Percentiles rank a stretch among this genome's conserved stretches.
These are phyloP conservation scores for Mactra quadrangularis DNA, from an alignment of 1,140 invertebrate genomes.

Conservation along the genomic window DNA sequence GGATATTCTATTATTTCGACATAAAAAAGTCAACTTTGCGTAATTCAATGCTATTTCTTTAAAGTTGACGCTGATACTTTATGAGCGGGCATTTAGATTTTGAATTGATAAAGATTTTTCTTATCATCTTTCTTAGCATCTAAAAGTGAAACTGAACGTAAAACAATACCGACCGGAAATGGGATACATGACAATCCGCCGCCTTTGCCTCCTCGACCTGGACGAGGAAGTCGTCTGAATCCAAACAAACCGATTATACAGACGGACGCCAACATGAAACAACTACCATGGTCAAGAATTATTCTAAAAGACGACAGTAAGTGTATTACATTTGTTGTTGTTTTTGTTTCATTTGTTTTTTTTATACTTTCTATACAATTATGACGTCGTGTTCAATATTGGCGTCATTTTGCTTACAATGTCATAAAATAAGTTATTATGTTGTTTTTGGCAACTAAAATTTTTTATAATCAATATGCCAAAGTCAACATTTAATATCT, in stretches of 20 bases:
- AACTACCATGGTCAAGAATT: constrained; percentile 74
- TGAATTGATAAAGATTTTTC: too few species aligned
- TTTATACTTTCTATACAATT: neutral
- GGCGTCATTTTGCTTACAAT: neutral
- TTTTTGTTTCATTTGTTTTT: neutral
- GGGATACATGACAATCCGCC: constrained; percentile 61
- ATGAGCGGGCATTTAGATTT: too few species aligned
- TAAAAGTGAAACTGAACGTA: constrained; percentile 37
- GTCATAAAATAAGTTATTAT: too few species aligned
- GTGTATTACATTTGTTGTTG: constrained; percentile 9
- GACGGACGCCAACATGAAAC: constrained; percentile 70
- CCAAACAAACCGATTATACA: constrained; percentile 79
- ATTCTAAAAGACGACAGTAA: constrained; percentile 74
- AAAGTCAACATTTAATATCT: too few species aligned
- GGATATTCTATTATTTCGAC: too few species aligned
- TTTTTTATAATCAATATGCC: too few species aligned
- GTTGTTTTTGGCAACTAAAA: too few species aligned
- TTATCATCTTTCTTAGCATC: constrained; percentile 1
- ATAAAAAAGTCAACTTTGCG: too few species aligned
- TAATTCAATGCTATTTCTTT: too few species aligned
- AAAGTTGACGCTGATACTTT: too few species aligned
- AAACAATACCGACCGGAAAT: neutral
- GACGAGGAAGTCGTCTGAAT: constrained; percentile 71
- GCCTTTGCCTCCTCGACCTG: constrained; percentile 75
- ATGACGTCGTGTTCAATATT: neutral